A percentile compares a stretch with the other conserved stretches of the same genome.
phyloP scores from a whole-genome alignment of 2,888 invertebrate genomes.

The Pyralis farinalis region DNA sequence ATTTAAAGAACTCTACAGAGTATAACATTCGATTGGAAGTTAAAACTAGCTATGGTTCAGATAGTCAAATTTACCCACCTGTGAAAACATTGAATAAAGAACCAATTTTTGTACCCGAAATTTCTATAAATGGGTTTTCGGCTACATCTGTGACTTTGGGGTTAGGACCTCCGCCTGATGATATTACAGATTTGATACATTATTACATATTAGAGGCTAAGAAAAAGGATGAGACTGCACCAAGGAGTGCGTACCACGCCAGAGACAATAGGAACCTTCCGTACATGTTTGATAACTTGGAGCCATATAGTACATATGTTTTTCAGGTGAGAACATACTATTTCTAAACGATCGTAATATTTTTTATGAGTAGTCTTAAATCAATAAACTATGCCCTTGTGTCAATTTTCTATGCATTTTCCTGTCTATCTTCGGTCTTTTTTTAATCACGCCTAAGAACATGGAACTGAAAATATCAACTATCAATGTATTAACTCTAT shows the following conservation, averaged over 20 bases:
- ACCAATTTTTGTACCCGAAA: constrained; percentile 89
- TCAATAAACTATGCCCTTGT: no score
- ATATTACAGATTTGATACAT: constrained; percentile 86
- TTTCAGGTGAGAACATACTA: constrained; percentile 81
- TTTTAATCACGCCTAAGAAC: no score
- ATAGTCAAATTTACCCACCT: constrained; percentile 71
- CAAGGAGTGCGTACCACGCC: constrained; percentile 83
- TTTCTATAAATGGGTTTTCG: constrained; percentile 86
- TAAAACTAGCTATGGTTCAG: constrained; percentile 83
- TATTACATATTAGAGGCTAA: constrained; percentile 86
- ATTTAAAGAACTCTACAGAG: constrained; percentile 82
- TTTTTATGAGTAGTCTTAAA: no score
- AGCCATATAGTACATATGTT: constrained; percentile 89
- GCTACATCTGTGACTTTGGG: constrained; percentile 90
- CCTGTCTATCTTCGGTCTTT: no score
- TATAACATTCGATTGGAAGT: constrained; percentile 86
- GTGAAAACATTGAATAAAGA: constrained; percentile 85
- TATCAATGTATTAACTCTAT: no score
- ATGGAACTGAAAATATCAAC: no score
- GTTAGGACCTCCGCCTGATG: constrained; percentile 85
- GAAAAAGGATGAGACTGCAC: constrained; percentile 73
- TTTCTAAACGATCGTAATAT: no score
- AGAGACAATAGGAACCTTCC: constrained; percentile 84
- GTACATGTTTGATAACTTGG: constrained; percentile 89
- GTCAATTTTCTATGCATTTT: no score